Base-by-base conservation (phyloP, 2,113 vertebrate genomes). In the Columba janthina region DNA sequence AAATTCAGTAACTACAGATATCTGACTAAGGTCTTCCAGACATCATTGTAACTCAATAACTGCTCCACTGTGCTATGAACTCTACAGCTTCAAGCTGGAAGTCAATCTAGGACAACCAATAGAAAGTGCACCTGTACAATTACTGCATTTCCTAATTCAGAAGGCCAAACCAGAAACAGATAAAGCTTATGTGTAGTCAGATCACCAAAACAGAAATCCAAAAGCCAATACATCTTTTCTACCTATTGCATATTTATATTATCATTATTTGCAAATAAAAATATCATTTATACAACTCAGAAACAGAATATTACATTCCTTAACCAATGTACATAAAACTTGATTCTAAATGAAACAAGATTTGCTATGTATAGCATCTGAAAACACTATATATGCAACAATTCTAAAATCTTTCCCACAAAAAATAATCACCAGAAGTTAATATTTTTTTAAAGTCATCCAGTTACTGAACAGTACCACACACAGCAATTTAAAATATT, bases 31-130 rank as follows among this genome's bases (percentile, higher is more conserved):
- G 88, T 96, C 93, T 97, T 96, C 91, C 86, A 97, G 78, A 94
- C 93, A 96, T 96, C 96, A 94, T 5, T 95, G 89, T 94, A 98
- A 97, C 88, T 97, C 96, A 97, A 11, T 96, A 97, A 97, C 88
- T 93, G 93, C 91, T 96, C 92, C 92, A 97, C 97, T 97, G 96
- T 97, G 96, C 90, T 97, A 79, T 90, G 94, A 98, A 97, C 96
- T 98, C 96, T 92, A 93, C 88, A 97, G 95, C 95, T 96, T 96
- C 97, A 97, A 97, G 95, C 88, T 97, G 95, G 94, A 97, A 98
- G 97, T 97, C 97, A 98, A 96, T 96, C 97, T 97, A 97, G 96
- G 96, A 96, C 90, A 98, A 96, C 97, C 98, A 98, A 98, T 96
- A 97, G 97, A 96, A 98, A 98, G 95, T 88, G 92, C 97, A 98